A percentile compares a stretch with the other conserved stretches of the same genome.
These are phyloP conservation scores for Lasioglossum oenotherae DNA, from an alignment of 2,888 invertebrate species.

Conservation along the genomic window DNA sequence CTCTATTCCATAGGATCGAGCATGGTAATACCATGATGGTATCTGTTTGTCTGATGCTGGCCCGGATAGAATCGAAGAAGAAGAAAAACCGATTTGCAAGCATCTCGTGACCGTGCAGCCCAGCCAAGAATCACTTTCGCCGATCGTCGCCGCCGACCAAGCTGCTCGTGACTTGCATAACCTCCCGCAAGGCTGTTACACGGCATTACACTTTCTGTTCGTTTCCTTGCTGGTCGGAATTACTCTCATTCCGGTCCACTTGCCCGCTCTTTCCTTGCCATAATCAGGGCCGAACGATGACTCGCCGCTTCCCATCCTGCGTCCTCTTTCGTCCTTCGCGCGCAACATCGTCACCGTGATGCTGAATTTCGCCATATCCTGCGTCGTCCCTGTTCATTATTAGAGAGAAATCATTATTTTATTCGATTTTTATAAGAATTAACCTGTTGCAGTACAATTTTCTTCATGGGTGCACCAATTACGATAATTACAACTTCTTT, in stretches of 20 bases:
- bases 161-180: slow-evolving; percentile 70
- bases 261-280: slow-evolving; percentile 28
- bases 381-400: too few relatives aligned
- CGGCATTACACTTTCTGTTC: slow-evolving; percentile 52
- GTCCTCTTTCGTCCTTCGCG: background rate
- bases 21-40: too few relatives aligned
- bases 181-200: slow-evolving; percentile 55
- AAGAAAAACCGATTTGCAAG: slow-evolving; percentile 22
- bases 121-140: slow-evolving; percentile 78
- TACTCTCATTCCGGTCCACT: slow-evolving; percentile 62
- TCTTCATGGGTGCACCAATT: too few relatives aligned
- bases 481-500: too few relatives aligned
- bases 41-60: background rate
- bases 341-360: background rate
- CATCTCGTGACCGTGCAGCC: slow-evolving; percentile 49
- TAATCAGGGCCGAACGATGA: background rate
- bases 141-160: slow-evolving; percentile 68
- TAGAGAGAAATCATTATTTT: background rate
- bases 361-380: background rate
- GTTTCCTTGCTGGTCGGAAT: slow-evolving; percentile 53
- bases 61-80: background rate
- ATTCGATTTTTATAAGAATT: background rate
- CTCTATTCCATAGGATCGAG: background rate
- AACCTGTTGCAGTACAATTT: too few relatives aligned
- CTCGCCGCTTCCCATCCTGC: background rate